Base-by-base conservation (phyloP, 2,113 vertebrate genomes). In the Gadus macrocephalus region DNA sequence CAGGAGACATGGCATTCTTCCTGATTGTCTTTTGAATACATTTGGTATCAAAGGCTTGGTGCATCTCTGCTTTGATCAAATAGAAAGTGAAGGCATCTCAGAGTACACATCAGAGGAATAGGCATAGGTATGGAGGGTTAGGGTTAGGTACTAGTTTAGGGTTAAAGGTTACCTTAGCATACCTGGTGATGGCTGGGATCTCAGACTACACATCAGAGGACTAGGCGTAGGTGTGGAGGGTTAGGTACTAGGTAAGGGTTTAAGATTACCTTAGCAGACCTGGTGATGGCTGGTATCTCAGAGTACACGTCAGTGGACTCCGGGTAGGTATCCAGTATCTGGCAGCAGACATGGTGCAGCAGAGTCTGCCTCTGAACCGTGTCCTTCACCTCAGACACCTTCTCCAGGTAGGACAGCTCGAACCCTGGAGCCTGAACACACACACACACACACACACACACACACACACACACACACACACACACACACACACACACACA, bases 321-420 rank as follows among this genome's bases (percentile, higher is more conserved):
- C 2, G 96, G 93, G 81, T 86, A 93, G 11, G 92, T 94, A 69
- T 96, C 95, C 68, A 94, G 89, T 76, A 99, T 93, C 75, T 91
- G 88, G 80, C 90, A 93, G 82, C 95, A 98, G 78, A 94, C 92
- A 74, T 99, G 97, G 78, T 98, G 89, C 12, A 98, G 93, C 72
- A 98, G 90, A 53, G 96, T 93, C 87, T 98, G 96, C 55, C 96
- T 91, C 56, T 95, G 95, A 27, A 98, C 95, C 0, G 97, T 98
- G 89, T 99, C 97, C 83, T 99, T 99, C 86, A 99, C 97, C 91
- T 99, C 96, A 0, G 94, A 95, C 72, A 99, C 96, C 85, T 98
- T 99, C 90, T 96, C 95, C 91, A 99, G 87, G 91, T 99, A 99
- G 78, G 90, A 85, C 75, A 99, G 93, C 73, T 99, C 97, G 78